These are phyloP conservation scores for Beaufortia kweichowensis DNA, from an alignment of 2,113 vertebrate genomes.

Conservation along the genomic window DNA sequence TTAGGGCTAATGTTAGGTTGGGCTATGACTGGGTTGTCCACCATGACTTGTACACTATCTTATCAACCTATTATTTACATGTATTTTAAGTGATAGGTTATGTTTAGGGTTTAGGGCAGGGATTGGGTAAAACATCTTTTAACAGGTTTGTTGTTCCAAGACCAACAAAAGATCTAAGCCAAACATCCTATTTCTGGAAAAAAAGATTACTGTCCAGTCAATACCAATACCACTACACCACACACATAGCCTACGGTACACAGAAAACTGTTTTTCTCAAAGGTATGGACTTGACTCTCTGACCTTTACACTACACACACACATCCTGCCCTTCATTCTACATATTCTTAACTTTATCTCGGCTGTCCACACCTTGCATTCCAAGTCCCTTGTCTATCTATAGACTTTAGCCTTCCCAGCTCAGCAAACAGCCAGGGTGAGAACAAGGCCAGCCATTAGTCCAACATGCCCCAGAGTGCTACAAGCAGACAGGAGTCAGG, in stretches of 20 bases:
- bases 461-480: constrained; percentile 34
- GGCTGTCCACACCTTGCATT: constrained; percentile 64
- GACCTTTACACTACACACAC: constrained; percentile 58
- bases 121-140: no score
- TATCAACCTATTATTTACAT: no score
- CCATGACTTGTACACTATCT: no score
- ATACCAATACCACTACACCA: not conserved
- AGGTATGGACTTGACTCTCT: constrained; percentile 35
- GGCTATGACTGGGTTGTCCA: no score
- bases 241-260: constrained; percentile 14
- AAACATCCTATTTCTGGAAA: not conserved
- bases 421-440: constrained; percentile 59
- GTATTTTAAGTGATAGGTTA: no score
- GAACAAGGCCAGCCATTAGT: constrained; percentile 52
- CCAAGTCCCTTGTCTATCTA: constrained; percentile 62
- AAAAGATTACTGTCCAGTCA: constrained; percentile 27
- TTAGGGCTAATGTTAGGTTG: no score
- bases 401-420: constrained; percentile 62
- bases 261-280: constrained; percentile 40
- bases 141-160: no score
- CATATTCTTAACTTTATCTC: constrained; percentile 58
- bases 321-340: constrained; percentile 36
- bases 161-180: no score
- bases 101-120: no score
- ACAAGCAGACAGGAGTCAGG: constrained; percentile 1